Percentiles rank a stretch among this genome's conserved stretches.
Conservation (phyloP, 2,113 vertebrate genomes). For the Psettodes erumei region DNA sequence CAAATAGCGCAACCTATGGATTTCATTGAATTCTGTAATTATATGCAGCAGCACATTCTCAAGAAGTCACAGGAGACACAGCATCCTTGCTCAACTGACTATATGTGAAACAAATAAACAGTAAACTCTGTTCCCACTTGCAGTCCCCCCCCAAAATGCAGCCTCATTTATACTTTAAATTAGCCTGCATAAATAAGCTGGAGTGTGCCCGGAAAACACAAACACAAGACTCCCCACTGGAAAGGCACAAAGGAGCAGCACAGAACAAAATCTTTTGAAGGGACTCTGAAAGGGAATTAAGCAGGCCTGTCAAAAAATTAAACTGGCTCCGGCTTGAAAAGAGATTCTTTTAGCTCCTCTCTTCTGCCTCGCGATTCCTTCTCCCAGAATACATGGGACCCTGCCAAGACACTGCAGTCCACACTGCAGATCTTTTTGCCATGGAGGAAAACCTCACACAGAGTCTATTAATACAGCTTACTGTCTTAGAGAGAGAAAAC, state of each 20-base stretch:
- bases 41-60: conserved; percentile 29
- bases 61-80: conserved; percentile 31
- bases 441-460: conserved; percentile 51
- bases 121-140: conserved; percentile 60
- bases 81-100: conserved; percentile 44
- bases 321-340: conserved; percentile 72
- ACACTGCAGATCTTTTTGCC: conserved; percentile 63
- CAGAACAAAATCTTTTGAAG: conserved; percentile 74
- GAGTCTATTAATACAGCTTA: conserved; percentile 38
- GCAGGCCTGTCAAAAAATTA: conserved; percentile 76
- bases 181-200: conserved; percentile 72
- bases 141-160: conserved; percentile 53
- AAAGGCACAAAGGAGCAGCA: conserved; percentile 67
- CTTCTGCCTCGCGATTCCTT: conserved; percentile 43
- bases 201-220: conserved; percentile 68
- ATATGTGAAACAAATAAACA: conserved; percentile 67
- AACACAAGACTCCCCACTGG: conserved; percentile 66
- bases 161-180: conserved; percentile 75
- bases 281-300: conserved; percentile 77
- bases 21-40: conserved; percentile 50
- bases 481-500: conserved; percentile 15
- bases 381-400: conserved; percentile 55
- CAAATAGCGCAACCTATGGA: conserved; percentile 16
- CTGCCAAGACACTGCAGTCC: conserved; percentile 67
- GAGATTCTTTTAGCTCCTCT: conserved; percentile 68